Base-by-base conservation (phyloP, 2,113 vertebrate genomes). In the Hemiprocne comata region DNA sequence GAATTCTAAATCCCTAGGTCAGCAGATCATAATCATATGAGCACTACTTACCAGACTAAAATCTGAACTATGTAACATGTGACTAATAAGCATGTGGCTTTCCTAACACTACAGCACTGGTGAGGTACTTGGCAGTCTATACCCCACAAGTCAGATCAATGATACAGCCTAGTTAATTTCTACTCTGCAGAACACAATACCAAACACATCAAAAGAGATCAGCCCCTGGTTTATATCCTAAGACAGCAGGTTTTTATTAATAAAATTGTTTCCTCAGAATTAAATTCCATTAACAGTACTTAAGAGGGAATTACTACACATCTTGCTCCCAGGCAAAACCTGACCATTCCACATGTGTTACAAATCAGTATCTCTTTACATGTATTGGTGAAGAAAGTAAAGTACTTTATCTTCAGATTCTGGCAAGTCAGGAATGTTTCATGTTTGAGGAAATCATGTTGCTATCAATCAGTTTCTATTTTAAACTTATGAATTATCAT, bases 181-280 rank as follows among this genome's bases (percentile, higher is more conserved):
- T 65, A 11, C 54, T 89, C 87, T 87, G 48, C 65, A 90, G 57
- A 75, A 50, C n/a, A 80, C 91, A 87, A 85, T 60, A 80, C 15
- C 61, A 75, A 92, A 69, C 57, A 90, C 94, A 95, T 96, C 92
- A 97, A 94, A 96, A 92, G 94, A 89, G 62, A 66, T 13, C 17
- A 9, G 66, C 36, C 23, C 72, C 33, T 62, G 46, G 94, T 75
- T 87, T 66, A 94, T 58, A 79, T 31, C 58, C 86, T 46, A 78
- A 82, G 70, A 72, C 92, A 97, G 73, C 75, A 91, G 90, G 88
- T 42, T 95, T 94, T 96, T 87, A 89, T 96, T 97, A 96, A 93
- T 94, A 91, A 96, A 96, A 94, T 31, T 61, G 36, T 92, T 96
- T 95, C 92, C 88, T 92, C 70, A n/a, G 80, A 93, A 88, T 94